Evolutionary conservation across 2,113 vertebrate genomes (phyloP), one percentile per base, ranked within the genome.

Genomic region (Plecotus auritus): DNA sequence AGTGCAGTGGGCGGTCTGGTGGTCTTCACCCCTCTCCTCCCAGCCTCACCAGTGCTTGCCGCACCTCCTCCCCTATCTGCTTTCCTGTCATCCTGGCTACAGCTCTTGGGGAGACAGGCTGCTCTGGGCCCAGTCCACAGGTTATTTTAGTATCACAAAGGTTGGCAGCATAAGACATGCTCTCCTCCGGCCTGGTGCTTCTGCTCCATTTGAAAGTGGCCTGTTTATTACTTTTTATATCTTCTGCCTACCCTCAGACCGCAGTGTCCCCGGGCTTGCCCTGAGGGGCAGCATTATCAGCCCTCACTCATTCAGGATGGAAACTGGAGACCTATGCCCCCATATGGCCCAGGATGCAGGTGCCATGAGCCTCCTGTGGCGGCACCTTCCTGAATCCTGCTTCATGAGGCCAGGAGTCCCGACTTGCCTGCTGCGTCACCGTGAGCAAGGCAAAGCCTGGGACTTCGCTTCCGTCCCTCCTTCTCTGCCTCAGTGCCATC

Each of bases 311-410:
- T 10, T 10, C 5, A 22, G 37, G 49, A n/a, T 23, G 5, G 30
- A 88, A 30, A 30, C 40, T 51, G 30, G 86, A 72, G 66, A 54
- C 16, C 47, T 40, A 9, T 73, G 47, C 10, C 45, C 16, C 28
- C 12, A 17, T 45, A 3, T 20, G 42, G 45, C 47, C 8, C 7
- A 6, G 26, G 49, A 26, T 14, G 45, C 81, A 10, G 0, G 5
- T n/a, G 37, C 37, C 35, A 3, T 0, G 0, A 4, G 20, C 51
- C 16, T 3, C 4, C 30, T 5, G 0, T 1, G 45, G 37, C 17
- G 20, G 40, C 5, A 5, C 30, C 4, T 69, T 73, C 54, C 69
- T 56, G 20, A 9, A 14, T 40, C 35, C 73, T 49, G 10, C 42
- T 0, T 9, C 22, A 7, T 0, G 12, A 40, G 69, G 66, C 40